Evolutionary conservation across 2,797 vertebrate species (phyloP), one percentile per base, ranked within the genome.

Genomic region (Gouania willdenowi): DNA sequence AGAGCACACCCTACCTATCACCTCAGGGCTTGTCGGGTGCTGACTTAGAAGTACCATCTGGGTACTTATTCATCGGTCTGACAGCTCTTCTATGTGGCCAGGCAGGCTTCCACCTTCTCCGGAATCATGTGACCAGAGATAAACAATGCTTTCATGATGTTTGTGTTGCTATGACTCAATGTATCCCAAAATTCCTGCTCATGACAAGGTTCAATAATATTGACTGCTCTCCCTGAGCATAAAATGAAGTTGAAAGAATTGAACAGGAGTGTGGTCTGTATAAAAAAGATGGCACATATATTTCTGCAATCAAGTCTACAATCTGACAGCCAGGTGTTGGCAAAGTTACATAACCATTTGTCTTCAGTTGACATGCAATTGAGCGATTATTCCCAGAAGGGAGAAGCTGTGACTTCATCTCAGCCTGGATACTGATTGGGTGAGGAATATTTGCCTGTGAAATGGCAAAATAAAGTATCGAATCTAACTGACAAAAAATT

Each of bases 291-390:
- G n/a, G 34, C 44, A 53, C 63, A 67, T 77, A 71, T 67, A 42
- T 64, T 22, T 50, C 15, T 21, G 6, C 52, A 82, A 85, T 86
- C 81, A 71, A 44, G 35, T 8, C 53, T 36, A 57, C 55, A 57
- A 88, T 91, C 88, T 90, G 85, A 83, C 86, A 89, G 68, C 77
- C 89, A 91, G 89, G 89, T 90, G 90, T 78, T 76, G 62, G 67
- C 69, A 67, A 38, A 51, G 46, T 49, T 56, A 60, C 32, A 25
- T 46, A 35, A 57, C 35, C 66, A 74, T 86, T 68, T 44, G 63
- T 86, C 72, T 61, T 63, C 21, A 35, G 59, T 46, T 84, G 79
- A 84, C 75, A 83, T 34, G 39, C 45, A 34, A 19, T 20, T 24
- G 31, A 24, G 27, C 1, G 8, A 54, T 48, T 27, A 52, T 45